Evolutionary conservation across 2,888 invertebrate species (phyloP).

Genomic region (Trichogramma dendrolimi): DNA sequence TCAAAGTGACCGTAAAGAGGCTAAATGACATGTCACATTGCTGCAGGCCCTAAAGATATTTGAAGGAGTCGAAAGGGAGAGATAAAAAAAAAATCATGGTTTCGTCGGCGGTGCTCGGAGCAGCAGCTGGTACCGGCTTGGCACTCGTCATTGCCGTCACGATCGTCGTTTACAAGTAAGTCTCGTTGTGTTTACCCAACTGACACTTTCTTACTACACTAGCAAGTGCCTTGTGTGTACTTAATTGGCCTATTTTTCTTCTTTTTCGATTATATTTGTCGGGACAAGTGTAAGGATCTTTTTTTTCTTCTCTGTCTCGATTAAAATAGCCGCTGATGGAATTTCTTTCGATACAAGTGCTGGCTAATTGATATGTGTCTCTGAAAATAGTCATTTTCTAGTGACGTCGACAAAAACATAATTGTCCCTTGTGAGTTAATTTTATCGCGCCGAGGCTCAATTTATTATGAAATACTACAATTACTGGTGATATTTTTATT

Average conservation of each 20-base stretch:
- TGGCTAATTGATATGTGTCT: too few relatives aligned
- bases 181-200: not conserved
- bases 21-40: not conserved
- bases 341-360: too few relatives aligned
- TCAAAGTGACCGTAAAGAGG: not conserved
- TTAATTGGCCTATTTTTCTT: not conserved
- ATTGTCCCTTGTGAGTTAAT: too few relatives aligned
- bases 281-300: too few relatives aligned
- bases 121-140: constrained; percentile 64
- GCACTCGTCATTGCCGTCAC: constrained; percentile 65
- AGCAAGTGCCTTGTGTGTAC: not conserved
- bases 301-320: too few relatives aligned
- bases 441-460: too few relatives aligned
- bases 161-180: constrained; percentile 57
- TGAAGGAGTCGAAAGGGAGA: not conserved
- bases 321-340: too few relatives aligned
- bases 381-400: too few relatives aligned
- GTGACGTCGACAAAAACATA: too few relatives aligned
- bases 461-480: too few relatives aligned
- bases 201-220: not conserved
- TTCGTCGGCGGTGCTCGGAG: constrained; percentile 65
- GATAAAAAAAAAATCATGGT: constrained; percentile 52
- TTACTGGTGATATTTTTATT: too few relatives aligned
- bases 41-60: not conserved
- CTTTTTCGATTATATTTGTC: not conserved